Conservation (phyloP, 2,797 vertebrate genomes). For the Danio jaintianensis region DNA sequence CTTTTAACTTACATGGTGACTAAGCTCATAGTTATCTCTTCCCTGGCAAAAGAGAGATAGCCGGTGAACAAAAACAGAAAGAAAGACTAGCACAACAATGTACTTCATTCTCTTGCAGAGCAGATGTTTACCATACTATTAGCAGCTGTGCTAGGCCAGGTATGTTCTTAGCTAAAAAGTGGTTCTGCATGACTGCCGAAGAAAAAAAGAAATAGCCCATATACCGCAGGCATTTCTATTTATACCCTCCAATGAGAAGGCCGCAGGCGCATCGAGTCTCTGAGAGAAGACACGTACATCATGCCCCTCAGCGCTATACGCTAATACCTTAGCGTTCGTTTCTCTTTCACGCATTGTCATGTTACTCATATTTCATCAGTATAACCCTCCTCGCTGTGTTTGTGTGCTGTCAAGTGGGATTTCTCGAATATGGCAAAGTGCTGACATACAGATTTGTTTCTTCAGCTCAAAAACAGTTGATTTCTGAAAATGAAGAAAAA, state of each 20-base stretch:
- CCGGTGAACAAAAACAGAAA: conserved; percentile 36
- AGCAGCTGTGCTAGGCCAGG: conserved; percentile 62
- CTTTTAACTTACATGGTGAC: conserved; percentile 64
- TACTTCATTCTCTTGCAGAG: conserved; percentile 48
- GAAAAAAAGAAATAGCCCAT: conserved; percentile 71
- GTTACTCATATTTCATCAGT: conserved; percentile 26
- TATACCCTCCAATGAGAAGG: conserved; percentile 71
- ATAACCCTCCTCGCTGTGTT: conserved; percentile 12
- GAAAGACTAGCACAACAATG: conserved; percentile 42
- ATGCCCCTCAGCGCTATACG: conserved; percentile 71
- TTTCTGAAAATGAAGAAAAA: conserved; percentile 14
- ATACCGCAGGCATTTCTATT: conserved; percentile 80
- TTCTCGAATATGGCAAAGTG: background rate
- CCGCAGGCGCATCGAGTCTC: conserved; percentile 53
- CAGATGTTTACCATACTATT: conserved; percentile 68
- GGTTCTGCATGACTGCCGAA: conserved; percentile 63
- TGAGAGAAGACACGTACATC: conserved; percentile 73
- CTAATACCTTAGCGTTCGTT: conserved; percentile 58
- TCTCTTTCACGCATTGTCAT: conserved; percentile 21
- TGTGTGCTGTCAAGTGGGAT: conserved; percentile 21
- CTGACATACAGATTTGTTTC: conserved; percentile 21
- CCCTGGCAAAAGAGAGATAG: conserved; percentile 48
- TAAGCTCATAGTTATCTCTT: conserved; percentile 58
- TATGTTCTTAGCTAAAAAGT: conserved; percentile 63
- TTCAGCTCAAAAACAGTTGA: background rate